Evolutionary conservation across 2,113 vertebrate species (phyloP).

Genomic region (Sturnus vulgaris): DNA sequence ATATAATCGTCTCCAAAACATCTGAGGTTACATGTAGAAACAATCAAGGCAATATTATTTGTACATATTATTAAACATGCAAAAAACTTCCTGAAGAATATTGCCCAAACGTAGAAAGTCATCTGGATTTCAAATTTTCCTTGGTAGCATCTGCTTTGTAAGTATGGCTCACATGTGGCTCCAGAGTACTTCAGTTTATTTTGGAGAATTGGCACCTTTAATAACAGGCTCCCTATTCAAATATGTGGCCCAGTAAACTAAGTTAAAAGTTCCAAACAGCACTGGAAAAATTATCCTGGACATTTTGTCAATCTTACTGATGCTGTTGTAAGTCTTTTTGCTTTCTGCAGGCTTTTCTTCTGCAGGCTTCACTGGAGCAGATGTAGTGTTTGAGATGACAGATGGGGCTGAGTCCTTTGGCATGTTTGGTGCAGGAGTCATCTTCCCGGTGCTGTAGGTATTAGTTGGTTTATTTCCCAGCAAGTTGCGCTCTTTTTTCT

Average conservation of each 20-base stretch:
- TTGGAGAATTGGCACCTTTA: constrained; percentile 83
- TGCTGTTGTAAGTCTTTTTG: constrained; percentile 99
- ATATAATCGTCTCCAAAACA: constrained; percentile 67
- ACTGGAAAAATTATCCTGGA: constrained; percentile 95
- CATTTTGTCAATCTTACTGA: constrained; percentile 99
- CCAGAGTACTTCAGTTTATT: constrained; percentile 66
- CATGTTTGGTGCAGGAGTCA: constrained; percentile 87
- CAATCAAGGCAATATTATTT: constrained; percentile 85
- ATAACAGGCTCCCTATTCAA: constrained; percentile 94
- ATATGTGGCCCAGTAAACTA: constrained; percentile 98
- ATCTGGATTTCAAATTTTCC: constrained; percentile 71
- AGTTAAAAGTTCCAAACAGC: constrained; percentile 95
- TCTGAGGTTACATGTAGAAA: constrained; percentile 83
- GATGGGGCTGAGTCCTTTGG: constrained; percentile 86
- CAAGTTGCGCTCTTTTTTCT: constrained; percentile 91
- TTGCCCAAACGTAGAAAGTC: constrained; percentile 66
- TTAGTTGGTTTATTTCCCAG: constrained; percentile 88
- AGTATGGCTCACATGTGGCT: constrained; percentile 70
- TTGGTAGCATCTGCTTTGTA: constrained; percentile 65
- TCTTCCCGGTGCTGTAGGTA: constrained; percentile 79
- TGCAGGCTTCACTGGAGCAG: constrained; percentile 78
- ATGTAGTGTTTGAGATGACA: constrained; percentile 83
- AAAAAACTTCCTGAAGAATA: constrained; percentile 78
- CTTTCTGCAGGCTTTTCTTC: constrained; percentile 86
- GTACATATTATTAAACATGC: constrained; percentile 89